Base-by-base conservation (phyloP, 2,888 invertebrate genomes). In the Seladonia tumulorum region DNA sequence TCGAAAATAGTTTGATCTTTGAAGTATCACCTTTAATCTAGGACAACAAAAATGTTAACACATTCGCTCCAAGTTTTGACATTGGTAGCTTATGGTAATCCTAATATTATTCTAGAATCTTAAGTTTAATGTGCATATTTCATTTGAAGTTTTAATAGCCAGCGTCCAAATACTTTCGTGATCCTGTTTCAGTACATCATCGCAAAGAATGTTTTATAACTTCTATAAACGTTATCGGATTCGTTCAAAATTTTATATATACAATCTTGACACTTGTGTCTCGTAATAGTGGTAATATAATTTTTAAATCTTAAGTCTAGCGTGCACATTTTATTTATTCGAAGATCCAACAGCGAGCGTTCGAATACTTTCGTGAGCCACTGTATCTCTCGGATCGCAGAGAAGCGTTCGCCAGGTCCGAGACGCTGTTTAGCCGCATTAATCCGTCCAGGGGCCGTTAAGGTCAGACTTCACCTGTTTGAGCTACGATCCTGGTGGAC, bases 401-500 rank as follows among this genome's bases (percentile, higher is more conserved):
- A n/a, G 53, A 53, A 53, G n/a, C n/a, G 3, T 53, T n/a, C n/a
- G 49, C 53, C 3, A 35, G 53, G 29, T 14, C 25, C 14, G 29
- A 66, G 35, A 18, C 8, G 35, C 66, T 18, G 66, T 77, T 82
- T 83, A 81, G 75, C 72, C 75, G 68, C 81, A 85, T 89, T 89
- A 89, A 89, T 87, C 83, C 80, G 76, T 57, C 18, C 45, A 39
- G 79, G 76, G 79, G 76, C 87, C 78, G 72, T 12, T 60, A 66
- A 81, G 88, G 82, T 88, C 84, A 82, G 49, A 45, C 80, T 82
- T 86, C 89, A 90, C 90, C 90, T 89, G 90, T 81, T 86, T 85
- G 87, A 85, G 76, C 70, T 81, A 84, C 80, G 81, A 76, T 81
- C 81, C 47, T 57, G n/a, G 81, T 29, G 76, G 76, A 81, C 78